phyloP scores from a whole-genome alignment of 2,113 vertebrate genomes.

The Sinosuthora webbiana region DNA sequence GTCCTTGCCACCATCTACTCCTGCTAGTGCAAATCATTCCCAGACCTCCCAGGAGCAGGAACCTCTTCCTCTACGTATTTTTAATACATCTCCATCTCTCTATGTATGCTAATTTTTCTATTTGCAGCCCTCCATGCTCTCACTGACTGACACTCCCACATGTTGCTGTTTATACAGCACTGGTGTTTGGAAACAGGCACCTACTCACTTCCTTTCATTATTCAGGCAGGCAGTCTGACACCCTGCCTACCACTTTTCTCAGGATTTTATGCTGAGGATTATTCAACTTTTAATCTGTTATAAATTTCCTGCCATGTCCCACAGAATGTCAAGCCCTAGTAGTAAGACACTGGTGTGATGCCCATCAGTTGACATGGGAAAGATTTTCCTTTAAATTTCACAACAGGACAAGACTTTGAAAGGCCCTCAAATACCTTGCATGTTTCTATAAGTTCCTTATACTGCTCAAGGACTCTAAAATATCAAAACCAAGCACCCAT shows the following conservation, averaged over 20 bases:
- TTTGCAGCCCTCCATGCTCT: neutral
- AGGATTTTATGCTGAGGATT: neutral
- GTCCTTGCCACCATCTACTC: neutral
- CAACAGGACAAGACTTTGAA: neutral
- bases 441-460: neutral
- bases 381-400: neutral
- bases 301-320: neutral
- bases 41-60: neutral
- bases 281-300: neutral
- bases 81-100: neutral
- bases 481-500: neutral
- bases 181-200: constrained; percentile 30
- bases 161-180: neutral
- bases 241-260: neutral
- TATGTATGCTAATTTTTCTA: neutral
- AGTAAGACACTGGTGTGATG: neutral
- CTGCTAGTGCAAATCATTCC: neutral
- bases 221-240: neutral
- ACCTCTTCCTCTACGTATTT: neutral
- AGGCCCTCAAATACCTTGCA: neutral
- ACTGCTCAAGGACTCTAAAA: neutral
- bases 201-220: neutral
- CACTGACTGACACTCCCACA: neutral
- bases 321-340: neutral
- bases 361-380: neutral